Evolutionary conservation across 2,888 invertebrate genomes (phyloP).

Genomic region (Drosophila tanythrix): DNA sequence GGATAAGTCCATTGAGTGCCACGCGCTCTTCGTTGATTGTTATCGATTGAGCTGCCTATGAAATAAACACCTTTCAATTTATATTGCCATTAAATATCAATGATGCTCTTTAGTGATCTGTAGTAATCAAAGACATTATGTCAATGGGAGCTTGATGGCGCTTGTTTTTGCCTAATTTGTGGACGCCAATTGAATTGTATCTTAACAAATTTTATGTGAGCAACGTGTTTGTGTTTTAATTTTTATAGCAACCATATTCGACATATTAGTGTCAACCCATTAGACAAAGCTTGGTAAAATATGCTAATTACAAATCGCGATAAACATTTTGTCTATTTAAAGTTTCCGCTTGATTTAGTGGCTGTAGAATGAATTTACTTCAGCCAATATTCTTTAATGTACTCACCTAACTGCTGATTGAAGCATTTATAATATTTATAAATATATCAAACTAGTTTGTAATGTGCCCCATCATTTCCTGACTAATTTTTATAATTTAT

Average conservation of each 20-base stretch:
- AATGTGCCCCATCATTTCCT: conserved; percentile 1
- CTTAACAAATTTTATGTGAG: conserved; percentile 27
- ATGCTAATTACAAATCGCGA: conserved; percentile 64
- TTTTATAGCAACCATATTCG: conserved; percentile 65
- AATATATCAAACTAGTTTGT: conserved; percentile 3
- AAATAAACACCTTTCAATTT: conserved; percentile 71
- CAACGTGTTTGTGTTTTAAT: conserved; percentile 43
- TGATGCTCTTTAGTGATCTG: conserved; percentile 22
- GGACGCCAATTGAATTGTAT: conserved; percentile 57
- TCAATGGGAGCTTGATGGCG: conserved; percentile 27
- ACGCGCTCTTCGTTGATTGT: conserved; percentile 38
- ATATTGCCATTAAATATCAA: conserved; percentile 58
- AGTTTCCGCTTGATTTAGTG: conserved; percentile 46
- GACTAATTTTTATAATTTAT: neutral
- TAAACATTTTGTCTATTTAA: conserved; percentile 41
- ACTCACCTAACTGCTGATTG: conserved; percentile 18
- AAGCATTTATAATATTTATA: neutral
- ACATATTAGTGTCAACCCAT: conserved; percentile 68
- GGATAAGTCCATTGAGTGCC: conserved; percentile 44
- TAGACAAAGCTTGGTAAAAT: conserved; percentile 67
- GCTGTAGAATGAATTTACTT: conserved; percentile 6
- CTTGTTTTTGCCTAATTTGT: conserved; percentile 48
- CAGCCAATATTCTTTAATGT: conserved; percentile 33
- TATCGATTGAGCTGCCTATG: conserved; percentile 41
- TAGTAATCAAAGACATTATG: conserved; percentile 33